These are phyloP conservation scores for Torymus auratus DNA, from an alignment of 2,888 invertebrate species.

Conservation along the genomic window DNA sequence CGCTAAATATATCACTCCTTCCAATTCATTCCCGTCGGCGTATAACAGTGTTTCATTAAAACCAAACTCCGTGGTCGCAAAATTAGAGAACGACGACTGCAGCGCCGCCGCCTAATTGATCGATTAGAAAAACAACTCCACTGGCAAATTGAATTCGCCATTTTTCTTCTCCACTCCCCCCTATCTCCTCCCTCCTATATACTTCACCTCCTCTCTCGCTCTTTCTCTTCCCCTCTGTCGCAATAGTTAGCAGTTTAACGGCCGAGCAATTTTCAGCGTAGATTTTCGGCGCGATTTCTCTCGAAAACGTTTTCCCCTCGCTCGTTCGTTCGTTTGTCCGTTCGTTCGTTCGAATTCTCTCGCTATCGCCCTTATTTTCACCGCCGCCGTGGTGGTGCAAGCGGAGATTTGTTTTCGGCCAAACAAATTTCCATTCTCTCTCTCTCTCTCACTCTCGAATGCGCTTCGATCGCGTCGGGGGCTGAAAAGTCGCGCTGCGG, in stretches of 20 bases:
- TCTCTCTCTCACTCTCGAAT: neutral
- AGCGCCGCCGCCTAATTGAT: too few relatives aligned
- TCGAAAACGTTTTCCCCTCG: slow-evolving; percentile 29
- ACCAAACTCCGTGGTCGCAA: too few relatives aligned
- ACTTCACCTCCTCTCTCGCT: neutral
- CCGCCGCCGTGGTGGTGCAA: slow-evolving; percentile 7
- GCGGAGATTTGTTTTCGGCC: slow-evolving; percentile 55
- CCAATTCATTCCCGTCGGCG: too few relatives aligned
- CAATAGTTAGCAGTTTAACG: slow-evolving; percentile 7
- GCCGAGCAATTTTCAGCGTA: slow-evolving; percentile 7
- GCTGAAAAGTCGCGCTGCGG: slow-evolving; percentile 40
- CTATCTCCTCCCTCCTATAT: too few relatives aligned
- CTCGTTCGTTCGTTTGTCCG: neutral
- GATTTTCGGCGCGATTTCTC: slow-evolving; percentile 48
- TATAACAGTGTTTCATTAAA: too few relatives aligned
- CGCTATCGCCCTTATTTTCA: slow-evolving; percentile 40
- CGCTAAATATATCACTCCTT: too few relatives aligned
- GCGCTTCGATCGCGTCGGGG: slow-evolving; percentile 7
- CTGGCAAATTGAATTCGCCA: too few relatives aligned
- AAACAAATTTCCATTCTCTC: slow-evolving; percentile 51
- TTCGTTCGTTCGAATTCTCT: slow-evolving; percentile 4
- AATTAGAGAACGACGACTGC: too few relatives aligned
- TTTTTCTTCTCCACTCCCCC: too few relatives aligned
- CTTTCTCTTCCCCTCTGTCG: neutral
- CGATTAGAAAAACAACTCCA: too few relatives aligned